These are phyloP conservation scores for Scophthalmus maximus DNA, from an alignment of 2,113 vertebrate genomes.

Conservation along the genomic window DNA sequence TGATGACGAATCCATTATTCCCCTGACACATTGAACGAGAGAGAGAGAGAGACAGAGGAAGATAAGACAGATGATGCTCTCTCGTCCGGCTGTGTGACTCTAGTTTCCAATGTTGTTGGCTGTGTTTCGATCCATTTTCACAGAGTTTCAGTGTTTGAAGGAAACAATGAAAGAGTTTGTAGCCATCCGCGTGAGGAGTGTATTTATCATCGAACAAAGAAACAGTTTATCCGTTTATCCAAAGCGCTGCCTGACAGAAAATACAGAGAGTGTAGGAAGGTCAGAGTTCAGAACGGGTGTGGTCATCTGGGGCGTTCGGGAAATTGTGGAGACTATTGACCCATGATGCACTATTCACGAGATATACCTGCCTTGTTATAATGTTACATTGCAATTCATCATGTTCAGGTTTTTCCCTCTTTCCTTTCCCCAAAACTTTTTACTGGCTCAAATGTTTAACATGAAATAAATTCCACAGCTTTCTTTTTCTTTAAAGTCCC, in stretches of 20 bases:
- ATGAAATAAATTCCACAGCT: neutral
- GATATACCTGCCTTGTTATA: neutral
- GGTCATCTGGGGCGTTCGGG: slow-evolving; percentile 18
- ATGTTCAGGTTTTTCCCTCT: no score
- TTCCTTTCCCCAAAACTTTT: no score
- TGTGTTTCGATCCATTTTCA: neutral
- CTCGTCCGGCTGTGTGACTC: slow-evolving; percentile 6
- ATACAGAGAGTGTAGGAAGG: slow-evolving; percentile 25
- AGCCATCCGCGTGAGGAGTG: slow-evolving; percentile 55
- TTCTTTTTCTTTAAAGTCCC: neutral
- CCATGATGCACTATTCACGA: neutral
- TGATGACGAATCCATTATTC: no score
- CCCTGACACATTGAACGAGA: no score
- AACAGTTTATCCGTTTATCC: slow-evolving; percentile 50
- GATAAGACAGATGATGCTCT: slow-evolving; percentile 6
- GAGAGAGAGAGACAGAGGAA: neutral
- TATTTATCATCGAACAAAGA: slow-evolving; percentile 73
- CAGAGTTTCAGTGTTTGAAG: slow-evolving; percentile 69
- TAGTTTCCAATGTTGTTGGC: slow-evolving; percentile 5
- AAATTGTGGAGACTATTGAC: slow-evolving; percentile 16
- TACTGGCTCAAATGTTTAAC: no score
- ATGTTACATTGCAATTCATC: no score
- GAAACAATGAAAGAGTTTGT: slow-evolving; percentile 64
- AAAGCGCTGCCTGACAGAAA: slow-evolving; percentile 27
- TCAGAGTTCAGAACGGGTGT: slow-evolving; percentile 23